These are phyloP conservation scores for Hoplodrina blanda DNA, from an alignment of 2,888 invertebrate genomes.

Conservation along the genomic window DNA sequence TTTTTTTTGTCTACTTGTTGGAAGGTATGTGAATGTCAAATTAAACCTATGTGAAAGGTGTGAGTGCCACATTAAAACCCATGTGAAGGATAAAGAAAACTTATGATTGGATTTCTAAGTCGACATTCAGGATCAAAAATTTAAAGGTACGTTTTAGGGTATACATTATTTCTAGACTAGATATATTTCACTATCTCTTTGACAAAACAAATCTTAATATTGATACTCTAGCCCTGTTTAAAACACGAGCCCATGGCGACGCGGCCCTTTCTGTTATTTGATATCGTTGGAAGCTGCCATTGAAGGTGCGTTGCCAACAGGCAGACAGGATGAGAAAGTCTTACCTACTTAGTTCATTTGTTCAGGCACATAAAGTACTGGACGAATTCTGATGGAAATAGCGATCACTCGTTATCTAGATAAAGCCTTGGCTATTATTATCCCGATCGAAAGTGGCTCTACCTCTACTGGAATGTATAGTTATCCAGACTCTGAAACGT, in stretches of 20 bases:
- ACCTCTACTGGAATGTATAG: neutral
- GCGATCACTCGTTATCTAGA: no score
- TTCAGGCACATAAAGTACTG: no score
- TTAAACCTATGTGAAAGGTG: neutral
- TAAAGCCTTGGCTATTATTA: no score
- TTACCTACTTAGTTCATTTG: neutral
- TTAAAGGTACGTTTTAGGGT: conserved; percentile 13
- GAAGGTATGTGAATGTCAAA: neutral
- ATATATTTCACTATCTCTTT: no score
- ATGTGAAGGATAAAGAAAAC: neutral
- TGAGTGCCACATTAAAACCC: neutral
- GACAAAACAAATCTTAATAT: neutral
- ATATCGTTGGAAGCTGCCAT: neutral
- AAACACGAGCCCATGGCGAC: neutral
- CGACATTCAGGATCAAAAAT: neutral
- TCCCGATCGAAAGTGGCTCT: no score
- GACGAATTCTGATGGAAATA: no score
- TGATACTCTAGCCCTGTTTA: no score
- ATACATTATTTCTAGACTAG: no score
- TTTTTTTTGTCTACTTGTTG: neutral
- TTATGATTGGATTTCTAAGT: conserved; percentile 18
- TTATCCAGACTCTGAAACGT: neutral
- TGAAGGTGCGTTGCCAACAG: neutral
- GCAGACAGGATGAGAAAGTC: neutral
- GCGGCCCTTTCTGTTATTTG: neutral